These are phyloP conservation scores for Apeltes quadracus DNA, from an alignment of 2,113 vertebrate genomes.

Conservation along the genomic window DNA sequence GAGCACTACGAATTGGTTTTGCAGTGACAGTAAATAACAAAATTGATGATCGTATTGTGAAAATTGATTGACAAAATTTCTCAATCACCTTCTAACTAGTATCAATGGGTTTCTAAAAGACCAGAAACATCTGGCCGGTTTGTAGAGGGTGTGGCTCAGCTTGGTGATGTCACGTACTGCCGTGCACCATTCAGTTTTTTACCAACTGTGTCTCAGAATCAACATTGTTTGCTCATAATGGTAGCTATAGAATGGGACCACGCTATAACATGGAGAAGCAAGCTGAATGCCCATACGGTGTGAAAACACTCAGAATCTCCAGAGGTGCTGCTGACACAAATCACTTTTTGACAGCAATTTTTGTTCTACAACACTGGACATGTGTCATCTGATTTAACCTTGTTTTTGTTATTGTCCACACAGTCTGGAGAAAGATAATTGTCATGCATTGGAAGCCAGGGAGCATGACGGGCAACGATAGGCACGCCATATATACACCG, in stretches of 20 bases:
- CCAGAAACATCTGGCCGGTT: neutral
- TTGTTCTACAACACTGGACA: conserved; percentile 4
- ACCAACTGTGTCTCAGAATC: neutral
- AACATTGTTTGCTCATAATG: neutral
- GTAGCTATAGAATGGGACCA: neutral
- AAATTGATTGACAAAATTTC: too few species aligned
- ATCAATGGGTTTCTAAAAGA: neutral
- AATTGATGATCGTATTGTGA: neutral
- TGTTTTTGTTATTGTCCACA: conserved; percentile 50
- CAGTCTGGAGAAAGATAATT: conserved; percentile 59
- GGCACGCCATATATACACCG: conserved; percentile 46
- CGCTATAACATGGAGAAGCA: neutral
- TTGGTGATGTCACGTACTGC: neutral
- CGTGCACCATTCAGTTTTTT: neutral
- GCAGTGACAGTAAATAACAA: conserved; percentile 5
- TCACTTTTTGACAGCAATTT: conserved; percentile 39
- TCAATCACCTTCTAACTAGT: neutral
- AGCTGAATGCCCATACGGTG: neutral
- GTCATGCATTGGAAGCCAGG: conserved; percentile 71
- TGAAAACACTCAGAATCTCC: neutral
- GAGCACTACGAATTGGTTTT: conserved; percentile 18
- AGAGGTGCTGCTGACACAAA: neutral
- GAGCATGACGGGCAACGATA: conserved; percentile 63
- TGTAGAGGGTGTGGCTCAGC: neutral
- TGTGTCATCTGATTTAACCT: conserved; percentile 24